Evolutionary conservation across 2,797 vertebrate genomes (phyloP).

Genomic region (Oophaga sylvatica): DNA sequence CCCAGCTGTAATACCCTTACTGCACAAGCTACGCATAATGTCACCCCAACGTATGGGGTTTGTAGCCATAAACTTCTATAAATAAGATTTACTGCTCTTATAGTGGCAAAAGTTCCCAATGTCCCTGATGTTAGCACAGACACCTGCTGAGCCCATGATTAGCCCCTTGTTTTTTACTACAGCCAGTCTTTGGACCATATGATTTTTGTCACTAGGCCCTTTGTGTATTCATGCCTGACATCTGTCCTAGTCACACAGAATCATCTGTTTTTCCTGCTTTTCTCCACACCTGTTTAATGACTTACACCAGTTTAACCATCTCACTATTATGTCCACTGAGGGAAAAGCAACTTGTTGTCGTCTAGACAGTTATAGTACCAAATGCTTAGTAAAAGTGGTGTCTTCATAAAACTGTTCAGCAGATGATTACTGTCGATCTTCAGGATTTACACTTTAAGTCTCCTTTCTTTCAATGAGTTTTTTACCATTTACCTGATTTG

Average conservation of each 20-base stretch:
- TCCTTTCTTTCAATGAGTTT: too few species aligned
- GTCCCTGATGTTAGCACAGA: conserved; percentile 6
- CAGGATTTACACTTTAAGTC: too few species aligned
- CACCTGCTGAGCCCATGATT: conserved; percentile 39
- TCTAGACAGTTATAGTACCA: background rate
- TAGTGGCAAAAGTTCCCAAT: background rate
- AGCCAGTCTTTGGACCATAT: background rate
- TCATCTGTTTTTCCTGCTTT: conserved; percentile 20
- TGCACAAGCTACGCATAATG: background rate
- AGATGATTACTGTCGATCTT: background rate
- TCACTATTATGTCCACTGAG: background rate
- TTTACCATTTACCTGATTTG: background rate
- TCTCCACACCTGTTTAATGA: background rate
- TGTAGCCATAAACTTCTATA: background rate
- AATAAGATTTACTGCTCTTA: background rate
- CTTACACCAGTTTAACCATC: background rate
- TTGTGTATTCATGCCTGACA: conserved; percentile 24
- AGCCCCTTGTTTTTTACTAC: background rate
- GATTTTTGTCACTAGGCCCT: conserved; percentile 31
- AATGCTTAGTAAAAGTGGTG: background rate
- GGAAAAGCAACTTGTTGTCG: background rate
- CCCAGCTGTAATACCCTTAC: background rate
- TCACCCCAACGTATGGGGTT: background rate
- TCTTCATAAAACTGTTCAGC: background rate
- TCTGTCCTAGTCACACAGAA: conserved; percentile 25